A percentile compares a stretch with the other conserved stretches of the same genome.
Conservation (phyloP, 2,113 vertebrate genomes). For the Lasiurus cinereus region DNA sequence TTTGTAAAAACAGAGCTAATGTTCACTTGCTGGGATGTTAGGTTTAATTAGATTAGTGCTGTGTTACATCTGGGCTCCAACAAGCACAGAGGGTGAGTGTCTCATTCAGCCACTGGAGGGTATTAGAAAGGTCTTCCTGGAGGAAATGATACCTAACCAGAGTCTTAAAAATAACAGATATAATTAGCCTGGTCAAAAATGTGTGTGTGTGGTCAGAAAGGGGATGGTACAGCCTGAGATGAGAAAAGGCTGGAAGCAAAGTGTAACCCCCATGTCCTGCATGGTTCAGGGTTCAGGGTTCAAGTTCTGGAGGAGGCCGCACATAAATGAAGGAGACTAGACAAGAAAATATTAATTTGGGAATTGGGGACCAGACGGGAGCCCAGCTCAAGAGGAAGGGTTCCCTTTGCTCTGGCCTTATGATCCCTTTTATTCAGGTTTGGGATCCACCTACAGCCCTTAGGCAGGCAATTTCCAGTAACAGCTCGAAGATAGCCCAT, state of each 20-base stretch:
- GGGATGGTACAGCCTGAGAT: background rate
- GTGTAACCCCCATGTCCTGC: too few species aligned
- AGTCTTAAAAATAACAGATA: slow-evolving; percentile 60
- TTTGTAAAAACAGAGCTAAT: slow-evolving; percentile 68
- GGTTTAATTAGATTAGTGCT: slow-evolving; percentile 58
- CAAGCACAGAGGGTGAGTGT: background rate
- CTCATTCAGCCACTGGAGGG: background rate
- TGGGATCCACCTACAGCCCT: too few species aligned
- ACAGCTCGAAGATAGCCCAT: too few species aligned
- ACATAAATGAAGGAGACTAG: too few species aligned
- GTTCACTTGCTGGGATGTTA: slow-evolving; percentile 15
- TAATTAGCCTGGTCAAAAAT: background rate
- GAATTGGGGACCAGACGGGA: too few species aligned
- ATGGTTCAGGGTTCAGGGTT: too few species aligned
- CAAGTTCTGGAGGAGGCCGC: too few species aligned
- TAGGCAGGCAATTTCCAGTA: too few species aligned
- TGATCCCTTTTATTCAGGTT: too few species aligned
- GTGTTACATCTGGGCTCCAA: background rate
- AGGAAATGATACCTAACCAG: slow-evolving; percentile 44
- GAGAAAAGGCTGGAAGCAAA: background rate
- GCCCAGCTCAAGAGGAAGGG: too few species aligned
- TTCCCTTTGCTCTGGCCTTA: too few species aligned
- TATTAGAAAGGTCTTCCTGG: slow-evolving; percentile 34
- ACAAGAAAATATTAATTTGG: too few species aligned
- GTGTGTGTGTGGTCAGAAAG: background rate